Evolutionary conservation across 2,888 invertebrate genomes (phyloP), one percentile per base, ranked within the genome.

Genomic region (Hyppa rectilinea): DNA sequence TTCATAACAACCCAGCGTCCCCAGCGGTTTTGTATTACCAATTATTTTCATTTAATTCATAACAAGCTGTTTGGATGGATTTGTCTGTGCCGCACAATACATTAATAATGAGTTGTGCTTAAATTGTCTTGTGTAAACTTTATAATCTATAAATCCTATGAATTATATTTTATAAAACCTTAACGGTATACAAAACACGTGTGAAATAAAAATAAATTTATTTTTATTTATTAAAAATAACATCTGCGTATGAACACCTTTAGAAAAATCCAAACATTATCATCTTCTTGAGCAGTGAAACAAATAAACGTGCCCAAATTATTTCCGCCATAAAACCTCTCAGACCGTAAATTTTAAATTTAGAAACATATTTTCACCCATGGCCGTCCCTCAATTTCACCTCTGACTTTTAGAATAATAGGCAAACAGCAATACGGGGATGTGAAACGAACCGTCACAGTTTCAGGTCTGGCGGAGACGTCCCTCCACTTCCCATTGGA

Each of bases 21-120:
- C 93, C 86, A 84, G 91, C 90, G 92, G 95, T 95, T 93, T 96
- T 92, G 92, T 93, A 92, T 96, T 95, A 95, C 96, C 96, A 96
- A 96, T 96, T 95, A 96, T 89, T 89, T 91, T 93, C 92, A 91
- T 92, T 93, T 92, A 90, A 91, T 92, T 90, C 89, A 84, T 91
- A 92, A 93, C 93, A 91, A 92, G 91, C 91, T 83, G 87, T 87
- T 87, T 82, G 80, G 82, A 81, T 87, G 87, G 81, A 84, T 85
- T 80, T 83, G 81, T 78, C 60, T 74, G 73, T 79, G 61, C 77
- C 53, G 31, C 45, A 61, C 70, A 85, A 78, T 78, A 81, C 76
- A 83, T 87, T 87, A 82, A 85, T 85, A 81, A 85, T 75, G 72
- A 78, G 71, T 71, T 73, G 31, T 43, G 38, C 47, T 70, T 69